Conservation (phyloP, 2,888 invertebrate genomes). For the Deladenus siricidicola region DNA sequence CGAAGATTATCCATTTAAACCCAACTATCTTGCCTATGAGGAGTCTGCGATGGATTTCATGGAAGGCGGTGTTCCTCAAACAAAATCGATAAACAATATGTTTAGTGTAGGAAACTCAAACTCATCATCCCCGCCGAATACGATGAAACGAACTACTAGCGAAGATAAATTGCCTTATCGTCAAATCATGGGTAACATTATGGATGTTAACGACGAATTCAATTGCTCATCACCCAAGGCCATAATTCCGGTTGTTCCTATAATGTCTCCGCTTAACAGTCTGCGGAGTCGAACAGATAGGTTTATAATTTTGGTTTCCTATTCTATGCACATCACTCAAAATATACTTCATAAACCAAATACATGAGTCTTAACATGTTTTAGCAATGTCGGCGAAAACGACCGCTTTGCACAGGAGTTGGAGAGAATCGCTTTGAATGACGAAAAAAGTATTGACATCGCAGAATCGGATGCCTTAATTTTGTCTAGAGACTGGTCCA, state of each 20-base stretch:
- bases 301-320: too few species aligned
- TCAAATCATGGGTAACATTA: too few species aligned
- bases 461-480: background rate
- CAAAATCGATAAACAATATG: too few species aligned
- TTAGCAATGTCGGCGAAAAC: background rate
- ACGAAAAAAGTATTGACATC: background rate
- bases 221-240: background rate
- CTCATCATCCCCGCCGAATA: background rate
- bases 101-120: too few species aligned
- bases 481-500: background rate
- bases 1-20: conserved; percentile 5
- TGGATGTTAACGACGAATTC: background rate
- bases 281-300: background rate
- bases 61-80: background rate
- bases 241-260: background rate
- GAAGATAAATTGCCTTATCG: background rate
- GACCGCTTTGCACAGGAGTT: background rate
- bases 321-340: background rate
- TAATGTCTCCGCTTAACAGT: conserved; percentile 5
- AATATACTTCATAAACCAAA: background rate
- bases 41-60: conserved; percentile 1
- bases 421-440: background rate
- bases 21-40: background rate
- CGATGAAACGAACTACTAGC: background rate
- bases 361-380: background rate